Evolutionary conservation across 2,113 vertebrate species (phyloP).

Genomic region (Tylochromis polylepis): DNA sequence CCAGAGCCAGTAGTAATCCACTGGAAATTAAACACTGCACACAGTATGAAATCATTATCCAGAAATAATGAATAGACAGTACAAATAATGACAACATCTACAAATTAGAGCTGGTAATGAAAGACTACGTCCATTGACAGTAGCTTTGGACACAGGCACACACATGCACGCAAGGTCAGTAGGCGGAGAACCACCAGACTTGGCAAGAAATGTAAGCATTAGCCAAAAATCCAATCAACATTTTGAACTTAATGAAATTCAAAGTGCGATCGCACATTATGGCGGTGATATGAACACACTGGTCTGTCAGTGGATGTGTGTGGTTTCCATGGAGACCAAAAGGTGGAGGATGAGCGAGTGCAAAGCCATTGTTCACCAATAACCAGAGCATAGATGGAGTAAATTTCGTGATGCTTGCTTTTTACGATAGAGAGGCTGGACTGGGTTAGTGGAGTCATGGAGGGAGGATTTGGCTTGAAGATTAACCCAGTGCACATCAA

Average conservation of each 20-base stretch:
- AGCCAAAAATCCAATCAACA: slow-evolving; percentile 2
- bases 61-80: neutral
- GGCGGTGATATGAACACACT: neutral
- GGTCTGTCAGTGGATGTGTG: slow-evolving; percentile 15
- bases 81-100: slow-evolving; percentile 9
- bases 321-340: slow-evolving; percentile 52
- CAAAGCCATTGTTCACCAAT: slow-evolving; percentile 3
- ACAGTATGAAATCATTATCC: neutral
- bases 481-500: slow-evolving; percentile 35
- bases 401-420: neutral
- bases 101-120: slow-evolving; percentile 1
- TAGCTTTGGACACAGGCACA: neutral
- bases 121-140: neutral
- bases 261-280: neutral
- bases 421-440: neutral
- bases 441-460: slow-evolving; percentile 15
- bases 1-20: neutral
- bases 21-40: neutral
- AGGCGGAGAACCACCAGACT: neutral
- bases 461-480: slow-evolving; percentile 32
- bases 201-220: neutral
- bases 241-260: slow-evolving; percentile 25
- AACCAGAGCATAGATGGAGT: neutral
- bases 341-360: neutral
- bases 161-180: neutral